Evolutionary conservation across 2,113 vertebrate genomes (phyloP), one percentile per base, ranked within the genome.

Genomic region (Ammospiza nelsoni): DNA sequence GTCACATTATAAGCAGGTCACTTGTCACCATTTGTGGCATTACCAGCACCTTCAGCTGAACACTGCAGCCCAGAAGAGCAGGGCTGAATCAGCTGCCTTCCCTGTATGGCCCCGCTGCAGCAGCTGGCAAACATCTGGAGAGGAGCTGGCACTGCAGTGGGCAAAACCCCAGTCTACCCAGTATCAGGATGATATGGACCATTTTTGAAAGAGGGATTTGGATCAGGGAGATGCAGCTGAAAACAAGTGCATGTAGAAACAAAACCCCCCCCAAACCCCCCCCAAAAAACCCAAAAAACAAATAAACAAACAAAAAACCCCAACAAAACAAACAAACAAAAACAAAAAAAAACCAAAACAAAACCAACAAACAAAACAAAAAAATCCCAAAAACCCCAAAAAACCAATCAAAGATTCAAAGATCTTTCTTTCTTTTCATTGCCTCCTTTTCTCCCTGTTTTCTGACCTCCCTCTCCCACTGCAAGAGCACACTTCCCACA

Each of bases 51-150:
- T 92, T 74, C 17, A 74, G 89, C 80, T 88, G 59, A 95, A 44
- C 55, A 22, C 78, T n/a, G 49, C 79, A 37, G 31, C 75, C 18
- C 82, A 72, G 81, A 65, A 73, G 46, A 79, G 77, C 9, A 1
- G 55, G 65, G 37, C 33, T 68, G 24, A 58, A 76, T 58, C 37
- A 25, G 68, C 66, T 71, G 89, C 63, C 62, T 79, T 41, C 84
- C 37, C 67, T 7, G 5, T 0, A 22, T 7, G 27, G 41, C 77
- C 90, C 73, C 0, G 4, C 63, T 89, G 59, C 2, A 1, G 72
- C 59, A 92, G 66, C 59, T 82, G 84, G 68, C 57, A 69, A 90
- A 94, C 88, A 90, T 84, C 90, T 81, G 76, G 76, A 59, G 48
- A 65, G 72, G 57, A 62, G 18, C 18, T 61, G 65, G 44, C 51